Evolutionary conservation across 1,140 invertebrate species (phyloP), one percentile per base, ranked within the genome.

Genomic region (Andricus grossulariae): DNA sequence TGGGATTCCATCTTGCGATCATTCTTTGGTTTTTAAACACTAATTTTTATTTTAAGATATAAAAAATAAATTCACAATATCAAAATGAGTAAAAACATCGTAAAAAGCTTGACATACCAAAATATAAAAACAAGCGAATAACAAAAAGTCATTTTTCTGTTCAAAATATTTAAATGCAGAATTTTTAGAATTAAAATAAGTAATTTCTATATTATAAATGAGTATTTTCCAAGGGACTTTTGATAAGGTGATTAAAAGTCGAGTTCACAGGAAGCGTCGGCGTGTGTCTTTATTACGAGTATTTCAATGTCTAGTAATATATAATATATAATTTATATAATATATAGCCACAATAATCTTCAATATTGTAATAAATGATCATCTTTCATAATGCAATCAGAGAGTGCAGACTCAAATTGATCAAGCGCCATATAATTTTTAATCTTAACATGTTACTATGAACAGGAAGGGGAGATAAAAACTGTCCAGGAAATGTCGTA

Each of bases 221-320:
- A 11, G 8, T 10, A 45, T 0, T 45, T 45, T 45, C 39, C 39
- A 45, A 11, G 39, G 39, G 39, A 45, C 6, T 45, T 54, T 54
- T 4, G 39, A 45, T 6, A 19, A 15, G 55, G 50, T 39, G 10
- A 50, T 75, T 73, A 76, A 50, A 74, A 75, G 73, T 18, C 66
- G 72, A 72, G 72, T 82, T 89, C 86, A 89, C 88, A 89, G 88
- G 87, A 90, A 91, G 89, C 88, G 84, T 90, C 87, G 86, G 88
- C 87, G 85, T 90, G 25, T 32, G 85, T 90, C 85, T 90, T 90
- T 89, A 89, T 90, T 90, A 89, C 82, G 88, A 90, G 84, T 90
- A 90, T 88, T 89, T 91, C 85, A 90, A 87, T 90, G 88, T 90
- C 87, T 91, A 89, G 81, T 86, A 90, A 88, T 88, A 88, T 90